Conservation (phyloP, 2,113 vertebrate genomes). For the Dasyprocta punctata region DNA sequence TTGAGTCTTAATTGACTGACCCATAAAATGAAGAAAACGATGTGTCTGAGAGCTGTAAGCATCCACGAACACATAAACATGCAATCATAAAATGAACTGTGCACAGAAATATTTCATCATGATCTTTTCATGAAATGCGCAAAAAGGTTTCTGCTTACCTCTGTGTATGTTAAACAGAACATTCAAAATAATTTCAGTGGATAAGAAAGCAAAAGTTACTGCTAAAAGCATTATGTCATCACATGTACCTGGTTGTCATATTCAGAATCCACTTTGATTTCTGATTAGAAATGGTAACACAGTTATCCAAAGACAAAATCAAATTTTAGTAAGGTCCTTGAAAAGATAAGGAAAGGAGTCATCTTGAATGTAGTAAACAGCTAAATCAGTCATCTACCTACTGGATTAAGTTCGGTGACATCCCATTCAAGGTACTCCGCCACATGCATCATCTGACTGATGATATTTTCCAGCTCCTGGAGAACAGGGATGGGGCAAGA, state of each 20-base stretch:
- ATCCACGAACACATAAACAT: neutral
- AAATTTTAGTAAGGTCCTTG: neutral
- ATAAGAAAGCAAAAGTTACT: neutral
- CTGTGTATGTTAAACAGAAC: neutral
- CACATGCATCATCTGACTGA: slow-evolving; percentile 93
- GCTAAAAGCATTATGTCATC: neutral
- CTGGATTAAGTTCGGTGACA: slow-evolving; percentile 94
- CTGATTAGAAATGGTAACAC: neutral
- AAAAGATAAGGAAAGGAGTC: neutral
- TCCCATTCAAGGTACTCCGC: slow-evolving; percentile 94
- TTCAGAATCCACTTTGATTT: neutral
- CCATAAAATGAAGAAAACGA: neutral
- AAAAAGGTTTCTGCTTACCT: neutral
- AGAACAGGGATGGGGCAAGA: neutral
- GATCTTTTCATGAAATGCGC: neutral
- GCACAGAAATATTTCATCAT: neutral
- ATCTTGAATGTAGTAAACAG: neutral
- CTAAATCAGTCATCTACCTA: slow-evolving; percentile 82
- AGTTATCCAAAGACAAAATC: neutral
- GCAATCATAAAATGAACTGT: neutral
- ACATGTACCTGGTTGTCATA: neutral
- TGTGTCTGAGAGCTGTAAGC: neutral
- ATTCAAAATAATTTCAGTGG: neutral
- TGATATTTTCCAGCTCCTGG: slow-evolving; percentile 91
- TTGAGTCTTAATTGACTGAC: neutral